Evolutionary conservation across 2,888 invertebrate genomes (phyloP).

Genomic region (Calliphora vomitoria): DNA sequence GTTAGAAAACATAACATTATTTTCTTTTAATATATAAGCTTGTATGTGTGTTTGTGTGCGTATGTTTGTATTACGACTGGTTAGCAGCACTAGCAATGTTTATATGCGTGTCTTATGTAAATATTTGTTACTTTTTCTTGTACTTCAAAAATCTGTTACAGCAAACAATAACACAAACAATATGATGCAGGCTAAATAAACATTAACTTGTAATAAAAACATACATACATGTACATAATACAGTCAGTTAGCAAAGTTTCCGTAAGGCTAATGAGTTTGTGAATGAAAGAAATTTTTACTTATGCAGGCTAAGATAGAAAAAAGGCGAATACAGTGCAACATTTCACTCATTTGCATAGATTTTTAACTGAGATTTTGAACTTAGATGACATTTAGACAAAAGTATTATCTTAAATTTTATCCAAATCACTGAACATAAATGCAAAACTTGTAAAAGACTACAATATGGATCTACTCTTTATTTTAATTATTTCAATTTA

Average conservation of each 20-base stretch:
- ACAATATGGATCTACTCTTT: too few relatives aligned
- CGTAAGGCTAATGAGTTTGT: background rate
- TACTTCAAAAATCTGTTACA: constrained; percentile 37
- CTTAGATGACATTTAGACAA: too few relatives aligned
- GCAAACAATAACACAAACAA: constrained; percentile 17
- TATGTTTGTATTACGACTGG: too few relatives aligned
- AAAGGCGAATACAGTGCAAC: too few relatives aligned
- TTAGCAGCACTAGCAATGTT: background rate
- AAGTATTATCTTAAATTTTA: too few relatives aligned
- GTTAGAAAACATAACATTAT: constrained; percentile 11
- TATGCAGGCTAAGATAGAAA: too few relatives aligned
- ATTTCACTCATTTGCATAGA: too few relatives aligned
- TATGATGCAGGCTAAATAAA: constrained; percentile 23
- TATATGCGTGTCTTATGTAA: constrained; percentile 40
- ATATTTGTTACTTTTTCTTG: constrained; percentile 57
- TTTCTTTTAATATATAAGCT: background rate
- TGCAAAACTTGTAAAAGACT: too few relatives aligned
- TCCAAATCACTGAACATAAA: too few relatives aligned
- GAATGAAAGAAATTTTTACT: too few relatives aligned
- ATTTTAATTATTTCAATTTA: too few relatives aligned
- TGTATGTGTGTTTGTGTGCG: background rate
- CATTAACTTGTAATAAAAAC: background rate
- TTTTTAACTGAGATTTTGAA: too few relatives aligned
- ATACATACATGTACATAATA: background rate
- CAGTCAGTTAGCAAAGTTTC: background rate